Percentiles rank a stretch among this genome's conserved stretches.
Conservation (phyloP, 2,113 vertebrate species). For the Pseudolaguvia tuberculata region DNA sequence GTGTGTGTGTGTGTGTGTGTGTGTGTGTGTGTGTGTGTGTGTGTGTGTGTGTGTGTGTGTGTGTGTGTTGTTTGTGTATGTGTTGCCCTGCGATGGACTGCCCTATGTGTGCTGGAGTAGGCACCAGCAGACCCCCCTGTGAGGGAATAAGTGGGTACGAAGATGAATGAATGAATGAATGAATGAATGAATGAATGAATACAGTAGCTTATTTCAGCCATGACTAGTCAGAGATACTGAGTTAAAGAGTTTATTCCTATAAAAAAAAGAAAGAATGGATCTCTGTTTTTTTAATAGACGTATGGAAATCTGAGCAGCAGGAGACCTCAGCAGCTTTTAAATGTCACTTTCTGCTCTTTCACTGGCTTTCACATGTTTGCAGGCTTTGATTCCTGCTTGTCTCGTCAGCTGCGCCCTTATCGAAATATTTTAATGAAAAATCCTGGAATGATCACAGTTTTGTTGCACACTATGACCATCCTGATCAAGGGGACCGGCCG, state of each 20-base stretch:
- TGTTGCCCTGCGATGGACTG: too few relatives aligned
- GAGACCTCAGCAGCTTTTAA: background rate
- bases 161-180: too few relatives aligned
- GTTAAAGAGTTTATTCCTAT: background rate
- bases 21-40: too few relatives aligned
- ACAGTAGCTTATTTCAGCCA: background rate
- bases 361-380: background rate
- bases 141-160: too few relatives aligned
- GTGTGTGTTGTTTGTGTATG: too few relatives aligned
- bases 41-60: too few relatives aligned
- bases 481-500: conserved; percentile 57
- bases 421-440: background rate
- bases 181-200: too few relatives aligned
- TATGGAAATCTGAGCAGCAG: background rate
- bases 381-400: background rate
- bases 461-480: conserved; percentile 9
- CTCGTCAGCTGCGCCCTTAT: background rate
- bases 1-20: too few relatives aligned
- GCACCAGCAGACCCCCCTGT: too few relatives aligned
- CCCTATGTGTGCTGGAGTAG: too few relatives aligned
- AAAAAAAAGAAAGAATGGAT: background rate
- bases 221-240: background rate
- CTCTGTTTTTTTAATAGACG: background rate
- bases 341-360: background rate
- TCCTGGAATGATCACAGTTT: background rate